Base-by-base conservation (phyloP, 2,888 invertebrate genomes). In the Cerceris ruficornis region DNA sequence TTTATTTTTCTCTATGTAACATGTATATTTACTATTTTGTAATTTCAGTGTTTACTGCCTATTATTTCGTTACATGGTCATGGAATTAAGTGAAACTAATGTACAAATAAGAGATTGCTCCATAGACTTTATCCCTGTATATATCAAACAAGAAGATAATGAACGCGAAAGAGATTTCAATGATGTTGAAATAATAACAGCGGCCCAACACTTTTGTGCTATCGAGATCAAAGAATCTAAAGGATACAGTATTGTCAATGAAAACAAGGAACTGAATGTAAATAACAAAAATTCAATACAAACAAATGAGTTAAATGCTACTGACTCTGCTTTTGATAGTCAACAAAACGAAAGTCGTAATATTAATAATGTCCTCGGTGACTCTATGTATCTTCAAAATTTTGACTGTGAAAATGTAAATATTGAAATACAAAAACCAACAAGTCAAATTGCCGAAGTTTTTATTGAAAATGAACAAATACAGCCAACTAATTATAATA, bases 61-160 rank as follows among this genome's bases (percentile, higher is more conserved):
- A 60, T 75, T 39, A 42, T 54, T 60, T 49, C 59, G 61, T 57
- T 17, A 42, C 43, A 71, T 79, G 86, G 89, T 84, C 81, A 89
- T 89, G 89, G 89, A 89, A 88, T 86, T 87, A 81, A 81, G 72
- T 81, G 86, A 85, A 77, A 80, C 77, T 11, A 80, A 83, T 78
- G 75, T 86, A 72, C 82, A 81, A 81, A 82, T 86, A 81, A 82
- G 78, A 76, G 83, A 88, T 70, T 77, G 72, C 67, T 65, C 81
- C 6, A 67, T 80, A 54, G 78, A 84, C 66, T 86, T 87, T 54
- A 75, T 83, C 49, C 78, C 84, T 6, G 76, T 75, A 13, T 79
- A 76, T 7, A 66, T 81, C 14, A 87, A 84, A 14, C 69, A 75
- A 52, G 84, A 88, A 42, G 72, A 67, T 17, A 76, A 82, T 39